Conservation (phyloP, 2,797 vertebrate species). For the Aeoliscus strigatus region DNA sequence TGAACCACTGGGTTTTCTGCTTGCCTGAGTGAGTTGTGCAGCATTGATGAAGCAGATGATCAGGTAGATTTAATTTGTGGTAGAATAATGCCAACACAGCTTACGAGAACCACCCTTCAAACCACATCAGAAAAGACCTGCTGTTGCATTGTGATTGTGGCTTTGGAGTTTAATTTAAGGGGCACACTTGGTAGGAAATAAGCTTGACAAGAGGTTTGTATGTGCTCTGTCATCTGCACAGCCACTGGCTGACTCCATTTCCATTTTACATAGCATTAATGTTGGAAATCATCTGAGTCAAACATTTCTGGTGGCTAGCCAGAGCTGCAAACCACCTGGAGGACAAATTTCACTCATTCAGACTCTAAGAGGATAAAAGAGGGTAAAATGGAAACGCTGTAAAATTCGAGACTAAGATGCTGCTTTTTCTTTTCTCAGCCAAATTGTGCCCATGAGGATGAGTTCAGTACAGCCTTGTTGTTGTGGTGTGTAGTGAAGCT, state of each 20-base stretch:
- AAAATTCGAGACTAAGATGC: slow-evolving; percentile 68
- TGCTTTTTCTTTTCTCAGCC: slow-evolving; percentile 25
- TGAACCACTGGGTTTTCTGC: no score
- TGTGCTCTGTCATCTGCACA: no score
- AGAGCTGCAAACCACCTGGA: slow-evolving; percentile 52
- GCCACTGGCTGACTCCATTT: not conserved
- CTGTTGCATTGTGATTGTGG: no score
- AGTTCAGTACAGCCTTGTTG: not conserved
- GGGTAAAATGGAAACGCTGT: slow-evolving; percentile 47
- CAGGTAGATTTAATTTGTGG: no score
- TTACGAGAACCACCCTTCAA: no score
- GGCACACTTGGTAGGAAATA: no score
- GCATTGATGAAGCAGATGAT: no score
- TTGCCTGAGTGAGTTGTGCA: no score
- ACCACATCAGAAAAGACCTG: no score
- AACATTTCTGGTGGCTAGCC: slow-evolving; percentile 26
- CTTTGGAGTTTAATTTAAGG: no score
- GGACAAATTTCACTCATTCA: slow-evolving; percentile 53
- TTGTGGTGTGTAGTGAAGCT: slow-evolving; percentile 4
- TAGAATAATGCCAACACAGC: no score
- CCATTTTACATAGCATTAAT: not conserved
- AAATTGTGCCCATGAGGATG: slow-evolving; percentile 22
- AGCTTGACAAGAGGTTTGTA: no score
- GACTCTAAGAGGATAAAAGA: slow-evolving; percentile 55
- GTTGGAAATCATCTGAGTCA: slow-evolving; percentile 23